A percentile compares a stretch with the other conserved stretches of the same genome.
These are phyloP conservation scores for Cephus pulcher DNA, from an alignment of 2,888 invertebrate species.

Conservation along the genomic window DNA sequence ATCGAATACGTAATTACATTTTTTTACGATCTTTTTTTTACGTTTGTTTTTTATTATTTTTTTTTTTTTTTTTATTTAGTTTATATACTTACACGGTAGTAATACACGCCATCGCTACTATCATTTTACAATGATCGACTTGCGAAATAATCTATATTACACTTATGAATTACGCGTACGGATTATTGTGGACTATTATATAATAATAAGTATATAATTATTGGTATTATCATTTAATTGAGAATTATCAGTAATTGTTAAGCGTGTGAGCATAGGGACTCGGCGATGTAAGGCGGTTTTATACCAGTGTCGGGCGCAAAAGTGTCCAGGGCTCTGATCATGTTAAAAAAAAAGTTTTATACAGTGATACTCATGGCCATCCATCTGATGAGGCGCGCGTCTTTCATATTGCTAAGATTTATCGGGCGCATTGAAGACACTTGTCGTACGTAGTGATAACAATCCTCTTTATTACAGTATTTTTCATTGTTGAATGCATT, in stretches of 20 bases:
- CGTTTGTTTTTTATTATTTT: conserved; percentile 17
- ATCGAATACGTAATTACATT: conserved; percentile 37
- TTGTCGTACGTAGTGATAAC: conserved; percentile 15
- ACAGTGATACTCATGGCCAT: conserved; percentile 15
- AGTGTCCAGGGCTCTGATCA: conserved; percentile 11
- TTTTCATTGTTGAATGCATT: conserved; percentile 4
- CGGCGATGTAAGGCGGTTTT: neutral
- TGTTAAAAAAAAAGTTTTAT: conserved; percentile 6
- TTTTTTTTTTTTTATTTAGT: conserved; percentile 21
- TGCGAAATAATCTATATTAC: neutral
- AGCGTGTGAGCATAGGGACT: neutral
- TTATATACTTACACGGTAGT: conserved; percentile 19
- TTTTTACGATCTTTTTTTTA: conserved; percentile 10
- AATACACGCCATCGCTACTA: conserved; percentile 11
- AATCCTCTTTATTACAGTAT: conserved; percentile 15
- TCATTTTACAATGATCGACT: conserved; percentile 10
- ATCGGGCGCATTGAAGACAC: conserved; percentile 14
- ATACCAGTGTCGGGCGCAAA: conserved; percentile 6
- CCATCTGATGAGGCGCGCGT: conserved; percentile 12
- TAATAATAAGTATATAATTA: conserved; percentile 16
- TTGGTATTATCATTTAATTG: conserved; percentile 12
- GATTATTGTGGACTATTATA: conserved; percentile 28
- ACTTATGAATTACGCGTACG: conserved; percentile 10
- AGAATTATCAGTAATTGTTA: conserved; percentile 5
- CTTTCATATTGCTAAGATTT: conserved; percentile 13